Conservation (phyloP, 2,113 vertebrate species). For the Salvelinus namaycush region DNA sequence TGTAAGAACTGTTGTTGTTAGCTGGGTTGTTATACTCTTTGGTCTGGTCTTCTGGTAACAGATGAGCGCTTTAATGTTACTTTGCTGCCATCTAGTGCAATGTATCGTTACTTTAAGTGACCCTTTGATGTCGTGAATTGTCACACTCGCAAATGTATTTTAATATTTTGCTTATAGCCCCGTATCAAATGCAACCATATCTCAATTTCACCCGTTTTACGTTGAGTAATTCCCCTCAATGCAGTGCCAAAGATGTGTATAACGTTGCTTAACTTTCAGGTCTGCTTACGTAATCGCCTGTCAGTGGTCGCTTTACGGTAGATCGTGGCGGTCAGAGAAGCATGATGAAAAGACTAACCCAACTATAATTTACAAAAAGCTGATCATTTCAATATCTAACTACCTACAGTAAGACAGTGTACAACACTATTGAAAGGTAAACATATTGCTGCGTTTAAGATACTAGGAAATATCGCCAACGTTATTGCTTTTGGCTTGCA, state of each 20-base stretch:
- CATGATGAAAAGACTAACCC: background rate
- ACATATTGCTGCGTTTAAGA: background rate
- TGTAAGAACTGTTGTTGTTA: too few relatives aligned
- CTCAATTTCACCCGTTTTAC: background rate
- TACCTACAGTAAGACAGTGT: too few relatives aligned
- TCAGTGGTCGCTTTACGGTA: constrained; percentile 57
- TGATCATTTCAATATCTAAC: background rate
- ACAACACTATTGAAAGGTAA: background rate
- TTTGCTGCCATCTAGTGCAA: background rate
- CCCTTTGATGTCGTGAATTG: background rate
- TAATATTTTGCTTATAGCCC: background rate
- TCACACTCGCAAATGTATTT: background rate
- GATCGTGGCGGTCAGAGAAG: constrained; percentile 71
- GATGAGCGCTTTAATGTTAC: background rate
- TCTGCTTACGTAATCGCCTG: constrained; percentile 25
- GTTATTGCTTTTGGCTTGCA: background rate
- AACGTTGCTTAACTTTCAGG: background rate
- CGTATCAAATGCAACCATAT: background rate
- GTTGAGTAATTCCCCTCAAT: background rate
- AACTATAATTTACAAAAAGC: background rate
- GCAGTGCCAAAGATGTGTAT: background rate
- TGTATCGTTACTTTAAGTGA: background rate
- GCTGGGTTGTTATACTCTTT: too few relatives aligned
- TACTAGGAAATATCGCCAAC: background rate
- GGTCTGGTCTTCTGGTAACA: too few relatives aligned